Conservation (phyloP, 2,113 vertebrate genomes). For the Dromas ardeola region DNA sequence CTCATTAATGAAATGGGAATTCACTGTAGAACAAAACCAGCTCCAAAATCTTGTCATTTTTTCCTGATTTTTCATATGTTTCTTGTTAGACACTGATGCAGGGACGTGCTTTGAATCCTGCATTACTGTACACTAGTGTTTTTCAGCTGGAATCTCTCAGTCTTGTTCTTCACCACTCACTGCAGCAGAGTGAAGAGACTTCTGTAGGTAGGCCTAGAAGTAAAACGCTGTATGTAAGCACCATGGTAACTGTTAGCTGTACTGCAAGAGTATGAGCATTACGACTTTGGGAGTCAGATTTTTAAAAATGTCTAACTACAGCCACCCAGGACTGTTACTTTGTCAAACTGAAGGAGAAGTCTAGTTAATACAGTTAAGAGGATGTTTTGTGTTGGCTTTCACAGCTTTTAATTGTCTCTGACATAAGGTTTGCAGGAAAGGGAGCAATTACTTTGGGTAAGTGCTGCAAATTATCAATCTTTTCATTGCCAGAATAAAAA, state of each 20-base stretch:
- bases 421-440: not conserved
- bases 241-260: not conserved
- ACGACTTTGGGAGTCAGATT: not conserved
- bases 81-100: not conserved
- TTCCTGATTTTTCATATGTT: not conserved
- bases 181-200: not conserved
- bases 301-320: not conserved
- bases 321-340: not conserved
- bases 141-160: not conserved
- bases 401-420: not conserved
- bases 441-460: not conserved
- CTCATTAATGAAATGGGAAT: not conserved
- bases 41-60: not conserved
- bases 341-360: not conserved
- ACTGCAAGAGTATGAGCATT: not conserved
- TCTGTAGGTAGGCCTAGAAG: not conserved
- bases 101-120: not conserved
- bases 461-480: not conserved
- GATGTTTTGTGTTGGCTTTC: not conserved
- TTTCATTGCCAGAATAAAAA: not conserved
- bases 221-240: accelerated
- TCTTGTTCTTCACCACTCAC: not conserved
- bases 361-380: not conserved
- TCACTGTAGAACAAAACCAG: not conserved
- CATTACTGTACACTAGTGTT: accelerated